These are phyloP conservation scores for Bradypodion pumilum DNA, from an alignment of 2,797 vertebrate genomes.

Conservation along the genomic window DNA sequence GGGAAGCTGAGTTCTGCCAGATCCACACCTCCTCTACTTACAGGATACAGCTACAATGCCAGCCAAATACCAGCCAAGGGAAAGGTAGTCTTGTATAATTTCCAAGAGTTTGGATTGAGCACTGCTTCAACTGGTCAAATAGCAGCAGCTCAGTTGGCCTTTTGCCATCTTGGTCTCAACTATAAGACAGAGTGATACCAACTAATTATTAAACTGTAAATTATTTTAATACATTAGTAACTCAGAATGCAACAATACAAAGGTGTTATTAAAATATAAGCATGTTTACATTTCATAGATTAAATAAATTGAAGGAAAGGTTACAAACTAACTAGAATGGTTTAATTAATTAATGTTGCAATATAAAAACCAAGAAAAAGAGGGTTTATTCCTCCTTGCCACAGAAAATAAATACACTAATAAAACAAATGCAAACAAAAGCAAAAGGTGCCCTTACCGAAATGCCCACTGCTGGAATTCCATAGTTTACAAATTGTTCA, in stretches of 20 bases:
- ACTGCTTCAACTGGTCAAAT: not conserved
- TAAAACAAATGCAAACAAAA: not conserved
- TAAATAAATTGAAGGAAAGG: not conserved
- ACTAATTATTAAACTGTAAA: not conserved
- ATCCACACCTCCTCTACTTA: too few species aligned
- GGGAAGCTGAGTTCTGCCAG: too few species aligned
- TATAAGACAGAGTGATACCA: too few species aligned
- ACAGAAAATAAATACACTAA: not conserved
- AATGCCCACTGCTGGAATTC: constrained; percentile 38
- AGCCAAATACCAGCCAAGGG: too few species aligned
- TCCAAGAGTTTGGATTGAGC: not conserved
- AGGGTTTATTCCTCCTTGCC: too few species aligned
- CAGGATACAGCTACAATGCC: too few species aligned
- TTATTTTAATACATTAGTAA: not conserved
- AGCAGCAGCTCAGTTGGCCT: too few species aligned
- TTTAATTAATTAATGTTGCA: not conserved
- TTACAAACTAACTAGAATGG: not conserved
- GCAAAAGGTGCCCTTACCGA: constrained; percentile 1
- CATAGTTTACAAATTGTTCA: constrained; percentile 20
- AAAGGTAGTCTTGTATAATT: too few species aligned
- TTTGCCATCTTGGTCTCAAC: too few species aligned
- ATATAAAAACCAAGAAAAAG: not conserved
- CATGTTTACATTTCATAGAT: not conserved
- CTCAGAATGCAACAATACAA: not conserved
- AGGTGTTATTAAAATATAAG: not conserved